These are phyloP conservation scores for Drosophila lowei DNA, from an alignment of 1,140 invertebrate genomes.

Conservation along the genomic window DNA sequence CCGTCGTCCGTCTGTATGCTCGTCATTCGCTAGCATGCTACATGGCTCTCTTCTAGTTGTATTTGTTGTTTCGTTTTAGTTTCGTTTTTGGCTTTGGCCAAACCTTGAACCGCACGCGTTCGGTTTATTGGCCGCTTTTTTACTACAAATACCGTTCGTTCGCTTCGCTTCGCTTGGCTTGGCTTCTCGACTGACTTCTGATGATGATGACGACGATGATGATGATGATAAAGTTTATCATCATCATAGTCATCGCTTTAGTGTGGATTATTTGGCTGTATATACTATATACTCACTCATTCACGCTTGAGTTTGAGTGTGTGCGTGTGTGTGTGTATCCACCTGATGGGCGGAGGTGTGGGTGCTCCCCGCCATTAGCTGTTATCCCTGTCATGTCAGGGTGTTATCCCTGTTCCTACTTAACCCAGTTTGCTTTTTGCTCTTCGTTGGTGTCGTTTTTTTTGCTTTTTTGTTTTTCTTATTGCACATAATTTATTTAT, in stretches of 20 bases:
- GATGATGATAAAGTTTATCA: slow-evolving; percentile 38
- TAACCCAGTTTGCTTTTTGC: slow-evolving; percentile 16
- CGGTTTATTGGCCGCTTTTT: slow-evolving; percentile 83
- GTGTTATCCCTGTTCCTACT: too few species aligned
- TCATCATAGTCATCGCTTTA: slow-evolving; percentile 18
- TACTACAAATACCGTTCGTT: slow-evolving; percentile 82
- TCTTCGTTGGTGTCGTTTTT: slow-evolving; percentile 37
- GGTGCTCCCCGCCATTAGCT: too few species aligned
- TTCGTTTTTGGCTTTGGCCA: slow-evolving; percentile 77
- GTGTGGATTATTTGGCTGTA: slow-evolving; percentile 32
- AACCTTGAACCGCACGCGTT: slow-evolving; percentile 81
- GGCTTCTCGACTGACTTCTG: slow-evolving; percentile 47
- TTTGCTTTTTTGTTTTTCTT: slow-evolving; percentile 42
- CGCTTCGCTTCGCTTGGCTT: slow-evolving; percentile 54
- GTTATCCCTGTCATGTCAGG: too few species aligned
- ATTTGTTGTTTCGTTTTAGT: slow-evolving; percentile 62
- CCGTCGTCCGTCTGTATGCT: slow-evolving; percentile 36
- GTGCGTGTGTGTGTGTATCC: slow-evolving; percentile 11
- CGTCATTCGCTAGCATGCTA: slow-evolving; percentile 42
- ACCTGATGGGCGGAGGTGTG: too few species aligned
- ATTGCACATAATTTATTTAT: slow-evolving; percentile 64
- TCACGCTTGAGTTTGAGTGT: too few species aligned
- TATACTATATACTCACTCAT: slow-evolving; percentile 8
- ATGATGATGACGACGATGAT: slow-evolving; percentile 43
- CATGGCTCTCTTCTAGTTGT: slow-evolving; percentile 25